Evolutionary conservation across 2,888 invertebrate species (phyloP).

Genomic region (Slavum lentiscoides): DNA sequence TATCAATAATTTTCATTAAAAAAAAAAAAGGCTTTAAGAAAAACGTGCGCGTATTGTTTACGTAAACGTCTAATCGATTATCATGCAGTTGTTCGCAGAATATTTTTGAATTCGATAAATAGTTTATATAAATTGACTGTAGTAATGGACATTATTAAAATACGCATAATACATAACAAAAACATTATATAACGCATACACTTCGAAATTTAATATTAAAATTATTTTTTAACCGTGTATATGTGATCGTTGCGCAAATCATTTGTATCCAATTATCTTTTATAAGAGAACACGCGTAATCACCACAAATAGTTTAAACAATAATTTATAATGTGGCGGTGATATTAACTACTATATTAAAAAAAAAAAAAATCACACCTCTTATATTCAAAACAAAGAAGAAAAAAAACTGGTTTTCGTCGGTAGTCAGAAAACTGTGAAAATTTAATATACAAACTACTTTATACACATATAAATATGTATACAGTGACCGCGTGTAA

Average conservation of each 20-base stretch:
- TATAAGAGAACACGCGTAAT: background rate
- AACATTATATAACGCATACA: background rate
- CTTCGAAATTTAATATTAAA: background rate
- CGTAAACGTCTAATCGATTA: too few relatives aligned
- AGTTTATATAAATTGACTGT: too few relatives aligned
- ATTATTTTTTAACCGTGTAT: background rate
- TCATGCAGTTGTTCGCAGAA: too few relatives aligned
- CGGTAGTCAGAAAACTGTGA: slow-evolving; percentile 27
- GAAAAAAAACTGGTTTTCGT: slow-evolving; percentile 22
- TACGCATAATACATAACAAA: too few relatives aligned
- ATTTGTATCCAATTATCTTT: background rate
- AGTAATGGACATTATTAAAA: too few relatives aligned
- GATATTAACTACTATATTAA: slow-evolving; percentile 2
- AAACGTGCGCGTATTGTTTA: too few relatives aligned
- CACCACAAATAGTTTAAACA: background rate
- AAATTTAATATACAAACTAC: slow-evolving; percentile 15
- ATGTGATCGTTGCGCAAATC: background rate
- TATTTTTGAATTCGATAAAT: too few relatives aligned
- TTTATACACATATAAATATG: background rate
- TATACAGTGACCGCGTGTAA: slow-evolving; percentile 14
- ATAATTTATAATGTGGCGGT: background rate
- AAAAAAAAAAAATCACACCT: slow-evolving; percentile 9
- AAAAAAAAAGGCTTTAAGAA: too few relatives aligned
- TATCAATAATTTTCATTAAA: too few relatives aligned
- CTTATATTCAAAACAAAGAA: slow-evolving; percentile 22